These are phyloP conservation scores for Troglohyphantes excavatus DNA, from an alignment of 2,888 invertebrate genomes.

Conservation along the genomic window DNA sequence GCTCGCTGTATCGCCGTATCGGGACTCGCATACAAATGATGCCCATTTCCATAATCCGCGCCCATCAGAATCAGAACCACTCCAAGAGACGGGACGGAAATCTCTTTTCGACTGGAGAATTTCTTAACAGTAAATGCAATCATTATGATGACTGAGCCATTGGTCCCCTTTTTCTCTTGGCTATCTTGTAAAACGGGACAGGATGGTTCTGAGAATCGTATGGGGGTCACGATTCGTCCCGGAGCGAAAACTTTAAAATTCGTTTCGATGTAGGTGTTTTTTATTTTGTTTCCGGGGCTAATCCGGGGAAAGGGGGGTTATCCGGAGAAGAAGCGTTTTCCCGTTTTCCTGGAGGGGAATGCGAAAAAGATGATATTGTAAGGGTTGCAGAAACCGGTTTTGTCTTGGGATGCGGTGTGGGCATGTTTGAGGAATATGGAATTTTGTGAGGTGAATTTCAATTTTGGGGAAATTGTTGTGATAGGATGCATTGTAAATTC, in stretches of 20 bases:
- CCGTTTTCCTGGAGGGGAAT: neutral
- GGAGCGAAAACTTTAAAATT: conserved; percentile 58
- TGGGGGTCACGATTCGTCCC: conserved; percentile 50
- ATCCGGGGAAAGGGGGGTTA: conserved; percentile 43
- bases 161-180: conserved; percentile 13
- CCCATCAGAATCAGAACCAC: conserved; percentile 45
- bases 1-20: neutral
- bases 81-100: conserved; percentile 19
- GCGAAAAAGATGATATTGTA: neutral
- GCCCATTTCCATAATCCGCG: conserved; percentile 58
- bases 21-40: conserved; percentile 60
- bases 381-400: neutral
- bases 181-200: conserved; percentile 50
- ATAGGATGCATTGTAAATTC: neutral
- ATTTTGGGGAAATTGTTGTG: neutral
- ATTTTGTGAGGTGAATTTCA: conserved; percentile 1
- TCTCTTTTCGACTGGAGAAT: conserved; percentile 37
- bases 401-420: neutral
- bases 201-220: conserved; percentile 18
- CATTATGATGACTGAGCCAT: conserved; percentile 65
- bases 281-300: conserved; percentile 25
- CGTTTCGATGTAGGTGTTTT: conserved; percentile 22
- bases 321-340: conserved; percentile 25
- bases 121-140: conserved; percentile 67
- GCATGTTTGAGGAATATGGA: neutral